phyloP scores from a whole-genome alignment of 2,113 vertebrate species.

The Cottus gobio region DNA sequence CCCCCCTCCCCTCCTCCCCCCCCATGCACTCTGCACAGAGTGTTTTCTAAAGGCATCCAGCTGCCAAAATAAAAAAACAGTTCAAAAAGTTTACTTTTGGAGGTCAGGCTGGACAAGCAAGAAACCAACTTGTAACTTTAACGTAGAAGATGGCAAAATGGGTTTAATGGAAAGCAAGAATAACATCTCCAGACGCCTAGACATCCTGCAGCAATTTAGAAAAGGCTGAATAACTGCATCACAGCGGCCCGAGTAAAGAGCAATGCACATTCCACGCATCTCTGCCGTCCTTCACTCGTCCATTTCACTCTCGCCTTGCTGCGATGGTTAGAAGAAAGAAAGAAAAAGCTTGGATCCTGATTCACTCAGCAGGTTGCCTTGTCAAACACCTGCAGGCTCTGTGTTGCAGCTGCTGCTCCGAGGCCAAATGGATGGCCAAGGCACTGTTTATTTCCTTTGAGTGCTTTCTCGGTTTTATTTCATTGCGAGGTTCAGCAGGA shows the following conservation, averaged over 20 bases:
- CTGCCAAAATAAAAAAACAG: neutral
- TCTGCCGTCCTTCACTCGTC: slow-evolving; percentile 21
- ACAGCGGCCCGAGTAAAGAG: neutral
- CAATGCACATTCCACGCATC: slow-evolving; percentile 9
- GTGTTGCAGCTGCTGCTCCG: slow-evolving; percentile 26
- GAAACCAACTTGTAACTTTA: neutral
- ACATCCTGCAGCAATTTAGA: slow-evolving; percentile 19
- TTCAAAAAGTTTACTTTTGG: neutral
- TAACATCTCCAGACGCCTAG: slow-evolving; percentile 3
- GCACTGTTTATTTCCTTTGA: slow-evolving; percentile 61
- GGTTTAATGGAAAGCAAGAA: slow-evolving; percentile 3
- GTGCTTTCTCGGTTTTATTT: slow-evolving; percentile 67
- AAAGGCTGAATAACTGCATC: slow-evolving; percentile 28
- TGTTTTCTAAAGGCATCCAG: neutral
- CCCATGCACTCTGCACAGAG: neutral
- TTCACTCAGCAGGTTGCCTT: slow-evolving; percentile 42
- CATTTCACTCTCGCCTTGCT: slow-evolving; percentile 29
- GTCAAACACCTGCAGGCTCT: slow-evolving; percentile 15
- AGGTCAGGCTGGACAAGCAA: neutral
- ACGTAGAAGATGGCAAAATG: neutral
- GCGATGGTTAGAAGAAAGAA: slow-evolving; percentile 40
- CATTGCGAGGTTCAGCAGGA: slow-evolving; percentile 42
- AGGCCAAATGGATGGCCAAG: slow-evolving; percentile 54
- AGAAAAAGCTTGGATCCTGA: slow-evolving; percentile 24
- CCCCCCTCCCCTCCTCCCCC: too few species aligned